phyloP scores from a whole-genome alignment of 2,797 vertebrate genomes.

The Choloepus didactylus region DNA sequence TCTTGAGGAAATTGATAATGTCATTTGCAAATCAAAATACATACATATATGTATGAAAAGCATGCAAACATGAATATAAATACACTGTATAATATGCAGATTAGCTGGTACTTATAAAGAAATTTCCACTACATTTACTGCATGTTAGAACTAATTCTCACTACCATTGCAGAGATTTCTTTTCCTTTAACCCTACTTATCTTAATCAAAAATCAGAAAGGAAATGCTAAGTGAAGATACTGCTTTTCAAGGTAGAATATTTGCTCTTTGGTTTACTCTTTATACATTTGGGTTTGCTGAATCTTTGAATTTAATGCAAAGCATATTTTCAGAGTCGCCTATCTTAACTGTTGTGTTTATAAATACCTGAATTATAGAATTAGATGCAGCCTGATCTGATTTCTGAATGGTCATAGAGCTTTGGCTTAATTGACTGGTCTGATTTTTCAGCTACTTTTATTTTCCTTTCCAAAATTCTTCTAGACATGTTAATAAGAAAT shows the following conservation, averaged over 20 bases:
- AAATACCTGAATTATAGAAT: constrained; percentile 79
- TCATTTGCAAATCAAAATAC: constrained; percentile 39
- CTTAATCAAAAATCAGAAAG: constrained; percentile 51
- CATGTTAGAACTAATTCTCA: background rate
- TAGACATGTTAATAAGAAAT: constrained; percentile 74
- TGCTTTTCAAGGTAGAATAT: constrained; percentile 60
- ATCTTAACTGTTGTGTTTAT: constrained; percentile 76
- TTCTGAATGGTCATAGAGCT: constrained; percentile 76
- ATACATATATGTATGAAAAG: background rate
- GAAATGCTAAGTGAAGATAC: constrained; percentile 19
- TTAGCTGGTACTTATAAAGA: constrained; percentile 30
- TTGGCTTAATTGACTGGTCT: constrained; percentile 77
- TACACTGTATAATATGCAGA: background rate
- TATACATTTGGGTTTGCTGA: constrained; percentile 62
- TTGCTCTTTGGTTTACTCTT: constrained; percentile 67
- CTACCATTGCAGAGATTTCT: background rate
- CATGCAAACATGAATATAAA: background rate
- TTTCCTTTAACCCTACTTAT: constrained; percentile 57
- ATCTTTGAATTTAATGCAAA: constrained; percentile 81
- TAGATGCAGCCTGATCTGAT: constrained; percentile 74
- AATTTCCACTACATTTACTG: background rate
- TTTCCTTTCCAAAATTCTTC: constrained; percentile 75
- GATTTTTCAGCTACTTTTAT: constrained; percentile 81
- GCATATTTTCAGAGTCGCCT: constrained; percentile 72
- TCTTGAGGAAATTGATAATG: background rate